These are phyloP conservation scores for Bradypus variegatus DNA, from an alignment of 2,797 vertebrate genomes.

Conservation along the genomic window DNA sequence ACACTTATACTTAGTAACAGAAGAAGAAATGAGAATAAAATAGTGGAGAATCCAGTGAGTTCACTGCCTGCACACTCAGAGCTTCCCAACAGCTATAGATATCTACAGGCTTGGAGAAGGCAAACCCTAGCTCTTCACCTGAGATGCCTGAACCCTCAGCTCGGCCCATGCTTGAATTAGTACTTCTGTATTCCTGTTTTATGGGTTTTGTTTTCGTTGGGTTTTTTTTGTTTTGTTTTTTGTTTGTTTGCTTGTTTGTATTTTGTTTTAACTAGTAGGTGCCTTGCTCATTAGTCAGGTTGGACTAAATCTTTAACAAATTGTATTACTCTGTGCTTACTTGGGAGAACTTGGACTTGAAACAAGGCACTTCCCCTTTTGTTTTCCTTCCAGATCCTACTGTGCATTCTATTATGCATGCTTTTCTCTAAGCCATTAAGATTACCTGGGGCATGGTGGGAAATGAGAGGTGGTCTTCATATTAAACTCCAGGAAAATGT, in stretches of 20 bases:
- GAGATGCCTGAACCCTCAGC: neutral
- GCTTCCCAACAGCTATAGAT: neutral
- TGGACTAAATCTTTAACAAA: conserved; percentile 39
- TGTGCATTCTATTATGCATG: neutral
- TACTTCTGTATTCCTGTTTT: neutral
- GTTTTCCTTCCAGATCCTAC: neutral
- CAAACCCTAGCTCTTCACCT: neutral
- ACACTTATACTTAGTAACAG: neutral
- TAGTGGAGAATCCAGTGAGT: neutral
- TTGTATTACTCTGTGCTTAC: neutral
- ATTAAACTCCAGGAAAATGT: neutral
- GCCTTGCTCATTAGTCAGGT: neutral
- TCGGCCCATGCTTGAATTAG: neutral
- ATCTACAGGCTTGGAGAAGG: too few species aligned
- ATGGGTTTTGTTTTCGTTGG: neutral
- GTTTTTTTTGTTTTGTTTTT: neutral
- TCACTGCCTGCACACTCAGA: neutral
- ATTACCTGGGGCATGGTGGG: neutral
- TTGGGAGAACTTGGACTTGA: neutral
- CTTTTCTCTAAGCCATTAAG: neutral
- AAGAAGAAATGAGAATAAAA: conserved; percentile 13
- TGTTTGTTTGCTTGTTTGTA: neutral
- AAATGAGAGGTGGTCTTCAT: neutral
- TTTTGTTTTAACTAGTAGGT: neutral
- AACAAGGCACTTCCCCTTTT: neutral